Conservation (phyloP, 2,888 invertebrate species). For the Deilephila elpenor region DNA sequence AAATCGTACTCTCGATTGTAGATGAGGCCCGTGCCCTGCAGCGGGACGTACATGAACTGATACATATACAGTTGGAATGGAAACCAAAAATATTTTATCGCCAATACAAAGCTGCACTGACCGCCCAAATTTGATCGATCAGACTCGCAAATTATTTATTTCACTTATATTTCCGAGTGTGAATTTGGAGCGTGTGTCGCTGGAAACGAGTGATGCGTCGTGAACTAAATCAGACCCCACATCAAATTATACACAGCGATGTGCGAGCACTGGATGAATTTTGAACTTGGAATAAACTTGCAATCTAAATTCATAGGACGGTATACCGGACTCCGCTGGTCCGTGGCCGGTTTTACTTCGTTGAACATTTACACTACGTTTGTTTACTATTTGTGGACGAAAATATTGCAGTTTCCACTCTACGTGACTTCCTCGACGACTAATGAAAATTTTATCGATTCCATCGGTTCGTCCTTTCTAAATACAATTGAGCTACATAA, state of each 20-base stretch:
- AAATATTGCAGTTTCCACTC: slow-evolving; percentile 49
- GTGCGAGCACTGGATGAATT: slow-evolving; percentile 66
- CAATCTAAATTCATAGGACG: slow-evolving; percentile 80
- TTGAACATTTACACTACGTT: slow-evolving; percentile 56
- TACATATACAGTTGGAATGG: too few species aligned
- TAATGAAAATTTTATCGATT: slow-evolving; percentile 41
- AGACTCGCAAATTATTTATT: too few species aligned
- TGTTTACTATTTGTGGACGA: slow-evolving; percentile 51
- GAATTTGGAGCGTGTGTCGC: slow-evolving; percentile 5
- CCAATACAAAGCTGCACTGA: too few species aligned
- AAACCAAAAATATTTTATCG: too few species aligned
- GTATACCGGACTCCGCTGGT: slow-evolving; percentile 51
- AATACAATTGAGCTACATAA: not conserved
- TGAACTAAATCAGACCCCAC: slow-evolving; percentile 30
- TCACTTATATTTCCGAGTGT: not conserved
- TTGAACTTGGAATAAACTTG: slow-evolving; percentile 77
- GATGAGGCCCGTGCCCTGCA: too few species aligned
- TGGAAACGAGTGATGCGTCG: slow-evolving; percentile 16
- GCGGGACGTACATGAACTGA: too few species aligned
- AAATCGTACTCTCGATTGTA: too few species aligned
- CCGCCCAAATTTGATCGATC: too few species aligned
- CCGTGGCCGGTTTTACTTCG: slow-evolving; percentile 58
- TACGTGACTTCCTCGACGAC: slow-evolving; percentile 47
- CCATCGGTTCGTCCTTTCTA: slow-evolving; percentile 32
- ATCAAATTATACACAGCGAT: slow-evolving; percentile 50